phyloP scores from a whole-genome alignment of 1,140 invertebrate genomes.

The Orussus abietinus region DNA sequence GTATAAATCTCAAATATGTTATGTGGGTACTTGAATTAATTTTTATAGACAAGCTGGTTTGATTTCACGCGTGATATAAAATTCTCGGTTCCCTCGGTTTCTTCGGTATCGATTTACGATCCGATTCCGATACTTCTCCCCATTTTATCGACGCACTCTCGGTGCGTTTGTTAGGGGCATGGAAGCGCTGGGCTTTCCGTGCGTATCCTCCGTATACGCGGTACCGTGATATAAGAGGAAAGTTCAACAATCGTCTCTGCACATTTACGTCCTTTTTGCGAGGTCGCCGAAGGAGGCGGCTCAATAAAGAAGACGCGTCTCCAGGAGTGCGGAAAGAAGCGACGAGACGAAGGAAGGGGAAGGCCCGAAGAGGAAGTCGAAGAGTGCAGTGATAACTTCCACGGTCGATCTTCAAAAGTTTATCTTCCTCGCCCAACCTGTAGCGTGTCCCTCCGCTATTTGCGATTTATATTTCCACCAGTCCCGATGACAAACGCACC shows the following conservation, averaged over 20 bases:
- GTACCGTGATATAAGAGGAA: slow-evolving; percentile 8
- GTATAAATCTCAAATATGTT: too few species aligned
- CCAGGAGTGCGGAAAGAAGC: slow-evolving; percentile 4
- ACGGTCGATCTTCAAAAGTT: slow-evolving; percentile 15
- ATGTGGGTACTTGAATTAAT: too few species aligned
- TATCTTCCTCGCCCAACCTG: slow-evolving; percentile 31
- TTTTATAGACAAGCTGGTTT: too few species aligned
- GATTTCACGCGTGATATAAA: too few species aligned
- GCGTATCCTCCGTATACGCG: too few species aligned
- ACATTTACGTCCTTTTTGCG: slow-evolving; percentile 3
- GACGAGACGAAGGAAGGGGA: slow-evolving; percentile 11
- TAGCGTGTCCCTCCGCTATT: slow-evolving; percentile 23
- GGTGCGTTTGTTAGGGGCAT: too few species aligned
- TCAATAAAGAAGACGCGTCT: slow-evolving; percentile 10
- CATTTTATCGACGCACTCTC: too few species aligned
- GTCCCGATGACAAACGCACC: slow-evolving; percentile 24
- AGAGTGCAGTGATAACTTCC: slow-evolving; percentile 8
- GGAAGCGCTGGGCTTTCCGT: too few species aligned
- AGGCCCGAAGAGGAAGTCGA: slow-evolving; percentile 19
- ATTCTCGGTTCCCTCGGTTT: too few species aligned
- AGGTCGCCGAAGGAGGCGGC: slow-evolving; percentile 5
- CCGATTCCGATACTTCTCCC: too few species aligned
- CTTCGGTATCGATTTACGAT: too few species aligned
- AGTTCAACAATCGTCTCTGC: slow-evolving; percentile 14
- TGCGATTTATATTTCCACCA: slow-evolving; percentile 27